Base-by-base conservation (phyloP, 2,888 invertebrate species). In the Glaucopsyche alexis region DNA sequence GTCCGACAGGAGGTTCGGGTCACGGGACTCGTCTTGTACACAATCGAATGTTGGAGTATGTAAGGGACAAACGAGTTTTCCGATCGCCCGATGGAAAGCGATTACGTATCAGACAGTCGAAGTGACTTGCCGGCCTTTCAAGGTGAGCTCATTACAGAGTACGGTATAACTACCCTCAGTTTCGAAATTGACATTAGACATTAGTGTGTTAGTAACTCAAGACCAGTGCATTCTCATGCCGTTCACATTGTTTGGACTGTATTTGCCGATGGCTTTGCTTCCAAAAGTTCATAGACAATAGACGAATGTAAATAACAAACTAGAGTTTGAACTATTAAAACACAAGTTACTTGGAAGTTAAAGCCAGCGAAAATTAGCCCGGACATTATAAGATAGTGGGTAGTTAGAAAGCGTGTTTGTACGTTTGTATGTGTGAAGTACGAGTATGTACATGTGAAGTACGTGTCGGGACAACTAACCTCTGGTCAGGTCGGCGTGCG, bases 401-500 rank as follows among this genome's bases (percentile, higher is more conserved):
- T 50, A 50, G 2, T 55, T 19, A 55, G 19, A 19, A 55, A 55
- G 19, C 55, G 55, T 55, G 55, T 55, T 16, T 19, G 55, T 55
- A 19, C 9, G 11, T 7, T 45, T n/a, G 7, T 50, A n/a, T 2
- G n/a, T 7, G 14, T 50, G 0, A 50, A 50, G 7, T 50, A 29
- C 4, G 29, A 50, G 7, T 50, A 29, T n/a, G 7, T 50, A n/a
- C 7, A 14, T 7, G 14, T 50, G 0, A 50, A 50, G 7, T 50
- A 29, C 4, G 29, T 29, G 29, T 29, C 29, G 4, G 29, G 29
- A 42, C 7, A 60, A 82, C 85, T 81, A 78, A 93, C 93, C 92
- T 92, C 87, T 88, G 69, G 87, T 91, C 79, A 89, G 74, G 72
- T 93, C 92, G 40, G 88, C 87, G 82, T 91, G 91, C 1, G 86